These are phyloP conservation scores for Cephalopholis sonnerati DNA, from an alignment of 2,113 vertebrate genomes.

Conservation along the genomic window DNA sequence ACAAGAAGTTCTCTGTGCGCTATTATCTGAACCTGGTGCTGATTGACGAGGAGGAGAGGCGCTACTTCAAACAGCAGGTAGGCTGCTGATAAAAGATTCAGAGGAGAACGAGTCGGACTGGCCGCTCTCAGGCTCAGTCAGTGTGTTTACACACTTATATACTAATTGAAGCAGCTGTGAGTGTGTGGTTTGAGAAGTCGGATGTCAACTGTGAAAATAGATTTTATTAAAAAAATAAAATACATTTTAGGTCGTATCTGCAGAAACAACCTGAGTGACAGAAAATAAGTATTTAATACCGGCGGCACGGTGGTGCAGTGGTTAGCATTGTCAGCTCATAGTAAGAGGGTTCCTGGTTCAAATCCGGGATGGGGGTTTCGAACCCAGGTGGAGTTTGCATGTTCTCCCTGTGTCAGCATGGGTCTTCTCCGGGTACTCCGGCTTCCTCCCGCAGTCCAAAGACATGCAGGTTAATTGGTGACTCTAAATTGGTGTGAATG, in stretches of 20 bases:
- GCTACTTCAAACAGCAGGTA: slow-evolving; percentile 99
- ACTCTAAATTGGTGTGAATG: too few relatives aligned
- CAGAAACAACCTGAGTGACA: background rate
- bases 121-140: background rate
- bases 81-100: background rate
- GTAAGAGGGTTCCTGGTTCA: too few relatives aligned
- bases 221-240: too few relatives aligned
- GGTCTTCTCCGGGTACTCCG: too few relatives aligned
- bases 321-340: too few relatives aligned
- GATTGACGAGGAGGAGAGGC: slow-evolving; percentile 97
- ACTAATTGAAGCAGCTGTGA: background rate
- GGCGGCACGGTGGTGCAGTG: too few relatives aligned
- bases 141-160: too few relatives aligned
- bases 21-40: slow-evolving; percentile 99
- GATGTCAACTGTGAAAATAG: background rate
- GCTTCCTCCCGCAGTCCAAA: too few relatives aligned
- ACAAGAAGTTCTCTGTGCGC: slow-evolving; percentile 99
- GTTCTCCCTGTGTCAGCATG: too few relatives aligned
- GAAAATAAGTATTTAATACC: background rate
- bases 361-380: too few relatives aligned
- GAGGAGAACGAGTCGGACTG: background rate
- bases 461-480: too few relatives aligned
- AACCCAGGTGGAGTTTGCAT: too few relatives aligned
- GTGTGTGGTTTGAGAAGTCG: background rate
- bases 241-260: background rate